Evolutionary conservation across 2,113 vertebrate genomes (phyloP).

Genomic region (Callospermophilus lateralis): DNA sequence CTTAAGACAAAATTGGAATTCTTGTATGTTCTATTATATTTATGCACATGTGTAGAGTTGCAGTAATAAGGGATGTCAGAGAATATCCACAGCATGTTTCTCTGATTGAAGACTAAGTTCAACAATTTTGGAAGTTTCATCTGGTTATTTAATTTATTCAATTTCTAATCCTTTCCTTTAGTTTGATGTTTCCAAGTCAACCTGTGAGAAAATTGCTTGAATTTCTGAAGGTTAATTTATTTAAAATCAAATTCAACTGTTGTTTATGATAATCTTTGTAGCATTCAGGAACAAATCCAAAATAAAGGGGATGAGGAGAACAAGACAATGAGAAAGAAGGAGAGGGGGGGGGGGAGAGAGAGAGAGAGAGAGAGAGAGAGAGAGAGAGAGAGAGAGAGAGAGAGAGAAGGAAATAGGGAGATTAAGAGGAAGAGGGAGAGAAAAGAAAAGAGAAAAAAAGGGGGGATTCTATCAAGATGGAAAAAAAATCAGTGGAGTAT

Average conservation of each 20-base stretch:
- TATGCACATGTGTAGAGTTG: not conserved
- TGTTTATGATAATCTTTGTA: not conserved
- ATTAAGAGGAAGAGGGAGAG: too few relatives aligned
- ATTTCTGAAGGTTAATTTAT: not conserved
- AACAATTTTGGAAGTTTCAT: not conserved
- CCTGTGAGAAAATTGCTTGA: not conserved
- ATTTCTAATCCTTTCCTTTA: not conserved
- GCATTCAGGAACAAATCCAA: not conserved
- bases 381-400: too few relatives aligned
- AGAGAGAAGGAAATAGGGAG: accelerated
- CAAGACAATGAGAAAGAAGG: too few relatives aligned
- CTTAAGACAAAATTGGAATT: not conserved
- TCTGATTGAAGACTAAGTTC: not conserved
- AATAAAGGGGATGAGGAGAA: too few relatives aligned
- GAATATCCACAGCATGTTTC: not conserved
- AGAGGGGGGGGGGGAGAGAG: too few relatives aligned
- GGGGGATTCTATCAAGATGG: too few relatives aligned
- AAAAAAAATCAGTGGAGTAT: too few relatives aligned
- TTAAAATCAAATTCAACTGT: not conserved
- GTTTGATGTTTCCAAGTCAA: not conserved
- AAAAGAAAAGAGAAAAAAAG: too few relatives aligned
- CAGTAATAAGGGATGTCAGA: not conserved
- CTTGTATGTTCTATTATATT: not conserved
- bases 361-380: too few relatives aligned
- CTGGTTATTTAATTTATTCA: not conserved